Base-by-base conservation (phyloP, 2,888 invertebrate species). In the Dicycla oo region DNA sequence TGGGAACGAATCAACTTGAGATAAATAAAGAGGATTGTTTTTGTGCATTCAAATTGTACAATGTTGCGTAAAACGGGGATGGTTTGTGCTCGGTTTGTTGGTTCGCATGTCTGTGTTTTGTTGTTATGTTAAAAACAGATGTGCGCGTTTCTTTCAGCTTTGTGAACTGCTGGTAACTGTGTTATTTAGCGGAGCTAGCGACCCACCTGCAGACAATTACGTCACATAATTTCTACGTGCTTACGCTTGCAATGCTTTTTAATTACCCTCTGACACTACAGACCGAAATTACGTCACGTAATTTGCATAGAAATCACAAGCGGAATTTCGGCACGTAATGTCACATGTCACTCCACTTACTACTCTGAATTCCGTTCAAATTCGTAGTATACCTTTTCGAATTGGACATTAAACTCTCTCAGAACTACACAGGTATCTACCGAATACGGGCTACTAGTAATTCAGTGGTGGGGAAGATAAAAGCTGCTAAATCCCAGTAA, bases 21-120 rank as follows among this genome's bases (percentile, higher is more conserved):
- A 78, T 81, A 82, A 82, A 87, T 78, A 82, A 83, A 87, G 75
- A 69, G 70, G 72, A 85, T 86, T 88, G 85, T 88, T 88, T 86
- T 81, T 81, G 63, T 78, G 77, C 80, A 79, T 80, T 75, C 71
- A 69, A 72, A 79, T 80, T 67, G 80, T 69, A 80, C 75, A 81
- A 72, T 75, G 71, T 70, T 70, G 80, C 75, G 74, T 82, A 23
- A 70, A 82, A 61, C 63, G 63, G 66, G 66, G 11, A 69, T 63
- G 47, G 56, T 61, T 62, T 75, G 57, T 57, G 65, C 47, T 64
- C 63, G 65, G 73, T 77, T 76, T 77, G 49, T 81, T 81, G 71
- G 38, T 47, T 74, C 18, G 53, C 10, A 61, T 69, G 38, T 51
- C 54, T 62, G 38, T 61, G 54, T 76, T 65, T 64, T 67, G 10